phyloP scores from a whole-genome alignment of 2,797 vertebrate species.

The Gephyroberyx darwinii region DNA sequence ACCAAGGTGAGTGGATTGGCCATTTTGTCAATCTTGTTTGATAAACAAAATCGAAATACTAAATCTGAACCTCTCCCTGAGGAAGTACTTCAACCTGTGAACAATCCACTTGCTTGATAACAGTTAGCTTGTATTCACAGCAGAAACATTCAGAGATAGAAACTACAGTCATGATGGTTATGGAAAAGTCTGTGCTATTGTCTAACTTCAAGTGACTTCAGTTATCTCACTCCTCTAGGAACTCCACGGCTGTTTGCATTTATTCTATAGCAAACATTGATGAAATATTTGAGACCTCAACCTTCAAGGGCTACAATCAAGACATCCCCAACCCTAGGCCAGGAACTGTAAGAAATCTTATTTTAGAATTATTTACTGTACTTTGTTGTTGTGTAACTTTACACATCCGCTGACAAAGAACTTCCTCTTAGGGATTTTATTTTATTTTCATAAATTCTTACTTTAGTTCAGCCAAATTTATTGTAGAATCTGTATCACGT shows the following conservation, averaged over 20 bases:
- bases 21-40: neutral
- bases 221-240: constrained; percentile 67
- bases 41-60: neutral
- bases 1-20: neutral
- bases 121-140: neutral
- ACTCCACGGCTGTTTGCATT: constrained; percentile 82
- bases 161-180: neutral
- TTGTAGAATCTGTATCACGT: neutral
- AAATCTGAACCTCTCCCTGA: too few relatives aligned
- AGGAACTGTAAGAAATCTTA: constrained; percentile 75
- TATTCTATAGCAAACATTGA: constrained; percentile 79
- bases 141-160: neutral
- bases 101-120: neutral
- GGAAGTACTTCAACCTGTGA: too few relatives aligned
- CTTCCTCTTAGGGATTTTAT: constrained; percentile 21
- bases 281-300: constrained; percentile 76
- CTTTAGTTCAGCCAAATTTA: neutral
- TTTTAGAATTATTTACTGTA: neutral
- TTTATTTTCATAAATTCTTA: constrained; percentile 6
- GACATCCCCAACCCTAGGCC: constrained; percentile 76
- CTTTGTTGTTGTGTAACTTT: constrained; percentile 18
- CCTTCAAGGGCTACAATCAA: constrained; percentile 74
- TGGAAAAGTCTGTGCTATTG: neutral
- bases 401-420: neutral
- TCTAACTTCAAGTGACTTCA: neutral